These are phyloP conservation scores for Microcebus jonahi DNA, from an alignment of 2,113 vertebrate species.

Conservation along the genomic window DNA sequence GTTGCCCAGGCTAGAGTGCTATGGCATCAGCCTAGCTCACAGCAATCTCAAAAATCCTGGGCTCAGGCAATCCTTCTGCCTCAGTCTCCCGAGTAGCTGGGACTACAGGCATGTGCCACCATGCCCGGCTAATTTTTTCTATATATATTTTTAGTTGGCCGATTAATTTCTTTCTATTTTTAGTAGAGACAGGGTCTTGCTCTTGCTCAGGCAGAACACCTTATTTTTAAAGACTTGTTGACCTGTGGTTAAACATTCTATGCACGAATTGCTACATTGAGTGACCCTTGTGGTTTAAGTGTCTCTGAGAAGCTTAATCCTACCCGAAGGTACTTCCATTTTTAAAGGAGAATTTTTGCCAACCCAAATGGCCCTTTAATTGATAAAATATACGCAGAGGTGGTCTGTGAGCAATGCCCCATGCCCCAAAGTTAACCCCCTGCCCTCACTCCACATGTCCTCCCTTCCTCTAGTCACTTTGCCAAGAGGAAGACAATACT, in stretches of 20 bases:
- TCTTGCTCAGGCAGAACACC: neutral
- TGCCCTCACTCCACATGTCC: neutral
- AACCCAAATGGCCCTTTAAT: neutral
- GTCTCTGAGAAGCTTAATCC: constrained; percentile 38
- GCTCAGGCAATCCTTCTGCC: too few species aligned
- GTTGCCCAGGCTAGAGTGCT: too few species aligned
- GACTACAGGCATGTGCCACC: too few species aligned
- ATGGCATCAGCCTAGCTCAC: too few species aligned
- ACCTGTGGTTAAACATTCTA: neutral
- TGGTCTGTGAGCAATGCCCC: neutral
- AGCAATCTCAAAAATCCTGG: too few species aligned
- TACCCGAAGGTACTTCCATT: neutral
- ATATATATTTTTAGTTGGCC: too few species aligned
- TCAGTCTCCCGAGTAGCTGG: too few species aligned
- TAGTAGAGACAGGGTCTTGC: too few species aligned
- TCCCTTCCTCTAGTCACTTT: neutral
- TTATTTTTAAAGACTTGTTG: constrained; percentile 29
- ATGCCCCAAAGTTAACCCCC: fast-evolving
- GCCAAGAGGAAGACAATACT: neutral
- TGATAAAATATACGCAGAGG: neutral
- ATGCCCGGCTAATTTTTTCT: too few species aligned
- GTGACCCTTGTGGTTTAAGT: neutral
- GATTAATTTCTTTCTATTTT: too few species aligned
- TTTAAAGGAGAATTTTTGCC: neutral
- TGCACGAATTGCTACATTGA: neutral